Evolutionary conservation across 2,888 invertebrate genomes (phyloP).

Genomic region (Caenorhabditis uteleia): DNA sequence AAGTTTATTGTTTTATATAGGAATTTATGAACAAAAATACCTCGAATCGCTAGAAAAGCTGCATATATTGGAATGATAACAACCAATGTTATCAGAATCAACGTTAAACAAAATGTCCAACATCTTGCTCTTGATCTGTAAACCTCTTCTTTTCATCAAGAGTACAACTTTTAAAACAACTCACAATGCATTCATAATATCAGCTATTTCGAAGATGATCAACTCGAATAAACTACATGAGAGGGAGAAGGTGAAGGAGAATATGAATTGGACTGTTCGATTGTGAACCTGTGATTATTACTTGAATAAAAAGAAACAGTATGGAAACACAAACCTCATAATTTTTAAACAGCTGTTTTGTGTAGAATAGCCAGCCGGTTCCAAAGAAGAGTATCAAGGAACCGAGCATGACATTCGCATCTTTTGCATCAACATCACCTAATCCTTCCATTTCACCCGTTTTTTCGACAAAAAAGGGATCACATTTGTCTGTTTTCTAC

Average conservation of each 20-base stretch:
- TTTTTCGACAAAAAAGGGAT: neutral
- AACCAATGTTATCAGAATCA: conserved; percentile 90
- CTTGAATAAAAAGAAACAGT: neutral
- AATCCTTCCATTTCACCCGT: conserved; percentile 19
- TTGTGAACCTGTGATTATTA: conserved; percentile 70
- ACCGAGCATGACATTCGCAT: conserved; percentile 35
- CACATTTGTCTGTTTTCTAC: neutral
- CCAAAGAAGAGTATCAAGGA: conserved; percentile 80
- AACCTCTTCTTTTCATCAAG: neutral
- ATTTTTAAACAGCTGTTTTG: conserved; percentile 78
- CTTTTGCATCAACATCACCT: conserved; percentile 29
- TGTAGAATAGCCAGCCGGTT: conserved; percentile 97
- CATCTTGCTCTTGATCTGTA: conserved; percentile 88
- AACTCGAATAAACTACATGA: conserved; percentile 99
- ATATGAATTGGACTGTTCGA: conserved; percentile 86
- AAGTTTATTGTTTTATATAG: neutral
- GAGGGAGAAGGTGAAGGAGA: conserved; percentile 91
- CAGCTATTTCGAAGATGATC: conserved; percentile 98
- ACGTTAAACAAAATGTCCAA: conserved; percentile 91
- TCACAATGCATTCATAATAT: conserved; percentile 86
- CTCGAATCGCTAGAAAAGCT: conserved; percentile 71
- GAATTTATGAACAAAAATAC: too few relatives aligned
- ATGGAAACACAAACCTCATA: conserved; percentile 42
- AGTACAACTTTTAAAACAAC: neutral
- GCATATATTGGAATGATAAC: conserved; percentile 95